Evolutionary conservation across 2,888 invertebrate species (phyloP), one percentile per base, ranked within the genome.

Genomic region (Andrena camellia): DNA sequence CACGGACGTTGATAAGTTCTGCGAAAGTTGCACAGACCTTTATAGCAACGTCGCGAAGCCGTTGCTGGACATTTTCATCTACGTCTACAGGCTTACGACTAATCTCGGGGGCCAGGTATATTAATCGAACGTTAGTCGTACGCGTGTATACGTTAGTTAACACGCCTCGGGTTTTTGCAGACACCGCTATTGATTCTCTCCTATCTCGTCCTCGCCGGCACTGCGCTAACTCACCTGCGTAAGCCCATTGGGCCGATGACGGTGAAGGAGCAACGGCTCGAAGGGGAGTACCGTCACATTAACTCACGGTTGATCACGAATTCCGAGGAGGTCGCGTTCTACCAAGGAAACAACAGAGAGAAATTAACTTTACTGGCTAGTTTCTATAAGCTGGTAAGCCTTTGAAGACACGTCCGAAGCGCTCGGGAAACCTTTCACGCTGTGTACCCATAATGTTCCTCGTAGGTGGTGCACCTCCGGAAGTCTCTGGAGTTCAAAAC

Each of bases 41-140:
- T 99, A 99, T 95, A 98, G 99, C 81, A 99, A 99, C 94, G 96
- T 99, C 33, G 98, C 98, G 90, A 99, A 99, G 95, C 99, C 99
- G 0, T 92, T 99, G 57, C 95, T 99, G 87, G 99, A 99, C 94
- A 99, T 99, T 59, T 95, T 97, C 78, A 97, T 99, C 87, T 99
- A 99, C 93, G 96, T 99, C 13, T 98, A 98, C 93, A 96, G 98
- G 89, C 95, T 99, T 63, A 97, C 99, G 0, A 96, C 97, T 2
- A 97, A 97, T 89, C 95, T 99, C 88, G 99, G 99, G 48, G 96
- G 97, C 73, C 96, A 96, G 94, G 97, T 96, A 90, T 89, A 81
- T 73, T 52, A 29, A 72, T 6, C 0, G 35, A 66, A 33, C 2
- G 17, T 66, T 54, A 6, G 10, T 52, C 4, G 33, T 50, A 57